Conservation (phyloP, 2,888 invertebrate species). For the Drosophila imparisetae region DNA sequence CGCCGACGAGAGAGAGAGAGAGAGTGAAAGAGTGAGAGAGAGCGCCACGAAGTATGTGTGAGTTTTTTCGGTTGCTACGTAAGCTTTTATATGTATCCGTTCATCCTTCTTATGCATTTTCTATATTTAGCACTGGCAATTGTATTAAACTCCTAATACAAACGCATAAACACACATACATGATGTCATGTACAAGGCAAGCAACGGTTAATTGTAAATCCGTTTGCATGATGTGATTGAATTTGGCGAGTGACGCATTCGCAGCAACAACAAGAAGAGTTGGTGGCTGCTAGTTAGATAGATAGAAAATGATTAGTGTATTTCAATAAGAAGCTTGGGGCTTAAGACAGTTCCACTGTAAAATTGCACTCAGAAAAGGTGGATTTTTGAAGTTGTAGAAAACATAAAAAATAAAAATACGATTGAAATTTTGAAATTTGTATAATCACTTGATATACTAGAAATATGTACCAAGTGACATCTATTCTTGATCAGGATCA, state of each 20-base stretch:
- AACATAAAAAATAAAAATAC: not conserved
- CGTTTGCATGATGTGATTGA: slow-evolving; percentile 46
- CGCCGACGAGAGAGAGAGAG: not conserved
- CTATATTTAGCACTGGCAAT: slow-evolving; percentile 23
- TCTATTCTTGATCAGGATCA: not conserved
- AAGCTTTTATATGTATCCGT: slow-evolving; percentile 36
- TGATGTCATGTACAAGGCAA: slow-evolving; percentile 64
- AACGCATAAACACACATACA: slow-evolving; percentile 14
- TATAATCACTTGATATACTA: not conserved
- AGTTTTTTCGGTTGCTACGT: slow-evolving; percentile 55
- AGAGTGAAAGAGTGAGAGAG: slow-evolving; percentile 2
- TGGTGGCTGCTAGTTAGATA: slow-evolving; percentile 18
- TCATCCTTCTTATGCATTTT: slow-evolving; percentile 38
- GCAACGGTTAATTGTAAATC: slow-evolving; percentile 36
- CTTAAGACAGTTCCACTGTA: not conserved
- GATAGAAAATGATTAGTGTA: slow-evolving; percentile 24
- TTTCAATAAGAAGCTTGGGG: slow-evolving; percentile 39
- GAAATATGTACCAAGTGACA: not conserved
- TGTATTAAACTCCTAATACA: slow-evolving; percentile 34
- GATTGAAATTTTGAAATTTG: not conserved
- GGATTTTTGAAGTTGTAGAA: not conserved
- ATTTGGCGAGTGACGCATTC: slow-evolving; percentile 46
- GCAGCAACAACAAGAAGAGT: slow-evolving; percentile 21
- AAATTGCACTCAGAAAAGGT: slow-evolving; percentile 2
- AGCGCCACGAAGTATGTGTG: slow-evolving; percentile 71